Conservation (phyloP, 2,113 vertebrate species). For the Macroglossus sobrinus region DNA sequence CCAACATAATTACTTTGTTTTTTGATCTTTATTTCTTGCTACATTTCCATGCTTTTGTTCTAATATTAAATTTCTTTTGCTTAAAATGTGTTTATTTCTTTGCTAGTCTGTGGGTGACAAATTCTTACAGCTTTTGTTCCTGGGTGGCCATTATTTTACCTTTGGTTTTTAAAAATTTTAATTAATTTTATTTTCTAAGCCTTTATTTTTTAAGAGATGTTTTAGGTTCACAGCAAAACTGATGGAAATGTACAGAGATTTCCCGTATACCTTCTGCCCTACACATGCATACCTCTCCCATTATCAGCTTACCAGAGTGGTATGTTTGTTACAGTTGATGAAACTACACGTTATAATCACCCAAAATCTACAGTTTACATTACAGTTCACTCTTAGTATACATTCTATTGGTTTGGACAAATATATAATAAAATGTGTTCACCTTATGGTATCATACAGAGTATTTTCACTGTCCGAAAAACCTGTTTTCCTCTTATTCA, state of each 20-base stretch:
- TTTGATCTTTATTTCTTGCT: background rate
- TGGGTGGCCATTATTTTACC: background rate
- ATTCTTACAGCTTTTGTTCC: constrained; percentile 13
- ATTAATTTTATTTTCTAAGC: background rate
- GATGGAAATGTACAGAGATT: background rate
- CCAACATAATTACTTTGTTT: background rate
- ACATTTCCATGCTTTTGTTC: background rate
- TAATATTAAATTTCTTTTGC: background rate
- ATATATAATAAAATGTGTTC: background rate
- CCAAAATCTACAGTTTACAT: background rate
- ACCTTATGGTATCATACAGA: background rate
- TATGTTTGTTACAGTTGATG: background rate
- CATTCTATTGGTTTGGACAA: background rate
- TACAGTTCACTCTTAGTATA: background rate
- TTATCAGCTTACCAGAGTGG: background rate
- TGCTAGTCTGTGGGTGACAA: background rate
- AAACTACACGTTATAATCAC: background rate
- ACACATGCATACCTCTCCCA: background rate
- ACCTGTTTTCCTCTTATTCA: background rate
- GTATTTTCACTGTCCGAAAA: background rate
- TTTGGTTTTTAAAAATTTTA: background rate
- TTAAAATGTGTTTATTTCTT: constrained; percentile 1
- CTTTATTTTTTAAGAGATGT: background rate
- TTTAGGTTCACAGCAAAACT: background rate
- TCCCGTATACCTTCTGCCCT: background rate